These are phyloP conservation scores for Eupithecia exiguata DNA, from an alignment of 2,888 invertebrate genomes.

Conservation along the genomic window DNA sequence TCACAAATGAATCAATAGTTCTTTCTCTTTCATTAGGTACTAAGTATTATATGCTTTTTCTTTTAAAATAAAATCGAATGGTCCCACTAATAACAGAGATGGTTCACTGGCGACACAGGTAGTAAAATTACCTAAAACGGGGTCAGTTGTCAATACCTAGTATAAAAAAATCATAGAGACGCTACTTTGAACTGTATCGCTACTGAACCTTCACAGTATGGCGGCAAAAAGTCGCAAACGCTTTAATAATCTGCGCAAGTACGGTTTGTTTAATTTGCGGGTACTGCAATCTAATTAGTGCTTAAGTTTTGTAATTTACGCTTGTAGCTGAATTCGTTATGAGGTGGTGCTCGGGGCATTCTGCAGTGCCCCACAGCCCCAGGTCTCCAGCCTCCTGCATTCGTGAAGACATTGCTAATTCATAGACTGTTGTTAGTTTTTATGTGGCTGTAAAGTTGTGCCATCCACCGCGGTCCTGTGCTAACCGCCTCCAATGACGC, in stretches of 20 bases:
- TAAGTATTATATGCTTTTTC: no score
- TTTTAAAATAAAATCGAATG: no score
- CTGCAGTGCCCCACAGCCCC: background rate
- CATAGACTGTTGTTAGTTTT: background rate
- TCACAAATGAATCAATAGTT: no score
- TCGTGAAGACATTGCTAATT: constrained; percentile 7
- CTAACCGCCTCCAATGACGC: no score
- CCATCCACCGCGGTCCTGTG: no score
- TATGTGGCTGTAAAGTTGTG: background rate
- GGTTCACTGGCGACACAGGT: background rate
- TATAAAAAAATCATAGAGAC: no score
- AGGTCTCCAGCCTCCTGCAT: background rate
- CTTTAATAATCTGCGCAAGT: constrained; percentile 59
- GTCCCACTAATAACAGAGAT: no score
- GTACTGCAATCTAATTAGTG: constrained; percentile 34
- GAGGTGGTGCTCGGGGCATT: constrained; percentile 9
- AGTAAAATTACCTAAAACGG: background rate
- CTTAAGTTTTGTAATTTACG: constrained; percentile 34
- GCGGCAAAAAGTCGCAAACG: constrained; percentile 43
- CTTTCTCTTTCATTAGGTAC: no score
- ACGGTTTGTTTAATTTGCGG: constrained; percentile 32
- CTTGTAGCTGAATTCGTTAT: constrained; percentile 27
- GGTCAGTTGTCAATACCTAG: background rate
- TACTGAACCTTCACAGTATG: constrained; percentile 2
- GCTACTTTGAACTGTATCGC: background rate